Evolutionary conservation across 23 tunicate species (phyloP).

Genomic region (Styela clava): DNA sequence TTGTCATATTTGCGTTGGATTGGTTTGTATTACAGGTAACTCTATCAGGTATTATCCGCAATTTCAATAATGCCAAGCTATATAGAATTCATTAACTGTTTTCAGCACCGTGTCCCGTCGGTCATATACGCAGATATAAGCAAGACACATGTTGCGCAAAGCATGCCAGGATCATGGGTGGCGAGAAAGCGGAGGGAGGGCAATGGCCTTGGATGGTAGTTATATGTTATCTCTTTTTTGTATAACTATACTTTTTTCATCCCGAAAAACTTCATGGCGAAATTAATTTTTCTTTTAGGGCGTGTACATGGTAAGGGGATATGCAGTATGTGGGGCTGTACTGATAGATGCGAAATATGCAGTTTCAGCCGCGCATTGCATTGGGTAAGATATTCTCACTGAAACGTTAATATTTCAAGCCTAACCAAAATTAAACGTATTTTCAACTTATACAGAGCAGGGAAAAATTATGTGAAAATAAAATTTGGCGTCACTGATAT

Average conservation of each 20-base stretch:
- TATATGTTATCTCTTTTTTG: no score
- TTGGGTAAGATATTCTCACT: neutral
- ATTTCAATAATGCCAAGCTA: no score
- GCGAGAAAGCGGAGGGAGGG: neutral
- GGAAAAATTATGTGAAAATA: neutral
- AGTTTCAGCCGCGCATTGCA: neutral
- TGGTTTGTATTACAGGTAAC: no score
- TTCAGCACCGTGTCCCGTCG: neutral
- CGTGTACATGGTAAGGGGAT: neutral
- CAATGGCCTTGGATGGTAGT: neutral
- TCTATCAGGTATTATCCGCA: no score
- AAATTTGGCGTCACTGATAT: neutral
- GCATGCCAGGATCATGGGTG: neutral
- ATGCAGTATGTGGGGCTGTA: neutral
- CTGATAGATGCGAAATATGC: neutral
- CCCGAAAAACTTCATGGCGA: no score
- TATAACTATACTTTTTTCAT: no score
- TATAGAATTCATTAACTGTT: no score
- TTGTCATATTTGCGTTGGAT: no score
- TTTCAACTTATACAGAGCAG: neutral
- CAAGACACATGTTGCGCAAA: neutral
- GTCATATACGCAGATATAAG: neutral
- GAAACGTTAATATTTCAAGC: neutral
- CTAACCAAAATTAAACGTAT: neutral
- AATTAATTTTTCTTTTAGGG: neutral